phyloP scores from a whole-genome alignment of 37 sponge, comb jelly and placozoan species.

The Cliona cf. orientalis region DNA sequence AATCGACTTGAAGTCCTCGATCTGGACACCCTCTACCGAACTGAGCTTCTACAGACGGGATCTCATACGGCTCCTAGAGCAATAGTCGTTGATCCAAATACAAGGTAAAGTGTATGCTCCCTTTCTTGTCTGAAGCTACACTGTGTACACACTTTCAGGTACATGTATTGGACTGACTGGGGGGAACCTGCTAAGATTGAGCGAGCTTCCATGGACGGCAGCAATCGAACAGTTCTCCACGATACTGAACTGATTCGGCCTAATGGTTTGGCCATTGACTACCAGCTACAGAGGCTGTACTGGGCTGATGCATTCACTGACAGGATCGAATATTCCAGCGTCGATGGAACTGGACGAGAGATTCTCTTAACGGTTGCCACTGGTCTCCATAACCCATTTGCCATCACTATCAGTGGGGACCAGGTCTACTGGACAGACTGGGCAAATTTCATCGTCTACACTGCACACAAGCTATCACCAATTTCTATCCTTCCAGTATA shows the following conservation, averaged over 20 bases:
- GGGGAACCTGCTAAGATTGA: conserved; percentile 53
- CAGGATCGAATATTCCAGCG: conserved; percentile 23
- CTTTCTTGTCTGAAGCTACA: no score
- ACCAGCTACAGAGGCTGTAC: conserved; percentile 26
- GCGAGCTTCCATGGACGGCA: conserved; percentile 66
- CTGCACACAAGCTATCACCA: conserved; percentile 9
- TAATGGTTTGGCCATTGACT: conserved; percentile 36
- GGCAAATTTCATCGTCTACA: conserved; percentile 13
- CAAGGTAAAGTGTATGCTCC: not conserved
- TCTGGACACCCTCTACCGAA: not conserved
- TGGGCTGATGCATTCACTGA: conserved; percentile 22
- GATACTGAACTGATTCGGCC: conserved; percentile 29
- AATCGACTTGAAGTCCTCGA: conserved; percentile 22
- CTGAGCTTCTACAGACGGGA: not conserved
- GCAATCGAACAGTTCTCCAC: conserved; percentile 16
- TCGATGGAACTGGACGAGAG: conserved; percentile 11
- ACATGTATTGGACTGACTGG: conserved; percentile 71
- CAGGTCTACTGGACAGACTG: conserved; percentile 73
- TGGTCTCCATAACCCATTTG: conserved; percentile 38
- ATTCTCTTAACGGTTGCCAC: not conserved
- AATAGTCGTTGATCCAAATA: conserved; percentile 40
- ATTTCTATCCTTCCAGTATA: not conserved
- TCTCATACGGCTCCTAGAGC: not conserved
- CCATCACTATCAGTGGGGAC: conserved; percentile 44
- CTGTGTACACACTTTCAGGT: not conserved